Base-by-base conservation (phyloP, 2,797 vertebrate species). In the Alosa sapidissima region DNA sequence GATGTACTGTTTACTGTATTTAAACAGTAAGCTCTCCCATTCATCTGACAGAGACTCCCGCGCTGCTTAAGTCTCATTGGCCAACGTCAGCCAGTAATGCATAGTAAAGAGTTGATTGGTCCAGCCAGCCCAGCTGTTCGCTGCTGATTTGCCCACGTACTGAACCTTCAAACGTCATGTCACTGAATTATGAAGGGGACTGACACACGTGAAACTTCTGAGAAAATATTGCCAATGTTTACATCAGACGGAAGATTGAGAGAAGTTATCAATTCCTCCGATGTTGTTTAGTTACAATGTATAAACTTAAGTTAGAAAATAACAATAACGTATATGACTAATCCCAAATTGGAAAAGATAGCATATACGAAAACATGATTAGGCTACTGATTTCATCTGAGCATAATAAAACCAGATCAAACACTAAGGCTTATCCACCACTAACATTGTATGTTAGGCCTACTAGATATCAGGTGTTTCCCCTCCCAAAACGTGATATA, bases 61-160 rank as follows among this genome's bases (percentile, higher is more conserved):
- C 97, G 98, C 98, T 97, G 97, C 97, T 95, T 62, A 88, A 85
- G 41, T 11, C 0, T 72, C 83, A 98, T 98, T 99, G 97, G 98
- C 85, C 52, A 13, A 86, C 0, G 19, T 65, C n/a, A 65, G 16
- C 4, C 60, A 0, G 21, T 91, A 88, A 86, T 86, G 95, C 89
- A 97, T 96, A 98, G 97, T 97, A 99, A 94, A 88, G 19, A 65
- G 0, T 19, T 89, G 86, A 97, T 98, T 99, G 97, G 97, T 10
- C 78, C 0, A 33, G 21, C 16, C 81, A 81, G 60, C 93, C 91
- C 96, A 90, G 96, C 96, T 99, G 97, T 95, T 97, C 91, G 93
- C 82, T 52, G 87, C 91, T 94, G 96, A 98, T 98, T 98, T 96
- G 97, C 91, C 91, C 94, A 94, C 90, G 87, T 92, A 28, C 85